These are phyloP conservation scores for Ictalurus furcatus DNA, from an alignment of 2,113 vertebrate genomes.

Conservation along the genomic window DNA sequence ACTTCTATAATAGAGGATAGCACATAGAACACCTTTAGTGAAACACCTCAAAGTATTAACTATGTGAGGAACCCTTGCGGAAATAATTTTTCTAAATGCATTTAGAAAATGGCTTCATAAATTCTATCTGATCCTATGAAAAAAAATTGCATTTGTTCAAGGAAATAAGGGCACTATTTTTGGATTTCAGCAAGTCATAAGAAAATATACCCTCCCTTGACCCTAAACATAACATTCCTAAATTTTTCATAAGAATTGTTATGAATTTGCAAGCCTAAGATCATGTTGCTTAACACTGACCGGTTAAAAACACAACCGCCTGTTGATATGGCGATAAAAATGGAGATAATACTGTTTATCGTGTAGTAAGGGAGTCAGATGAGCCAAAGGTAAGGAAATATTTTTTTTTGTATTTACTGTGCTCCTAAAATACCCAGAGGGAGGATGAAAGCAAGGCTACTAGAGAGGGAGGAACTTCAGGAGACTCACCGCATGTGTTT, in stretches of 20 bases:
- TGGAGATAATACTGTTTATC: neutral
- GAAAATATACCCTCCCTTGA: neutral
- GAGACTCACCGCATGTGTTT: constrained; percentile 16
- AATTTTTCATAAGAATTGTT: neutral
- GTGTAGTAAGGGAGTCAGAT: neutral
- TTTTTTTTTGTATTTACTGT: constrained; percentile 31
- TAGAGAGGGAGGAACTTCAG: constrained; percentile 16
- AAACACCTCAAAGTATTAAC: neutral
- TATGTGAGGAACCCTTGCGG: neutral
- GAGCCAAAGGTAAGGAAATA: constrained; percentile 23
- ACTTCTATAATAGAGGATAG: neutral
- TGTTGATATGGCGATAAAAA: constrained; percentile 7
- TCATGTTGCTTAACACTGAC: constrained; percentile 2
- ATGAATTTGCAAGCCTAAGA: neutral
- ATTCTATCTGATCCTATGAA: neutral
- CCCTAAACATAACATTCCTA: neutral
- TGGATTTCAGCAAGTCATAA: neutral
- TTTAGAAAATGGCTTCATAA: neutral
- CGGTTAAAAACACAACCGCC: constrained; percentile 16
- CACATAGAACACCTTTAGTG: neutral
- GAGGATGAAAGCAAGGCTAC: constrained; percentile 32
- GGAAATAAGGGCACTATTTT: neutral
- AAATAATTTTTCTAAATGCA: neutral
- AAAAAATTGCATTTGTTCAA: neutral
- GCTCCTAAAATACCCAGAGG: constrained; percentile 32